A percentile compares a stretch with the other conserved stretches of the same genome.
These are phyloP conservation scores for Pomacea canaliculata DNA, from an alignment of 2,888 invertebrate species.

Conservation along the genomic window DNA sequence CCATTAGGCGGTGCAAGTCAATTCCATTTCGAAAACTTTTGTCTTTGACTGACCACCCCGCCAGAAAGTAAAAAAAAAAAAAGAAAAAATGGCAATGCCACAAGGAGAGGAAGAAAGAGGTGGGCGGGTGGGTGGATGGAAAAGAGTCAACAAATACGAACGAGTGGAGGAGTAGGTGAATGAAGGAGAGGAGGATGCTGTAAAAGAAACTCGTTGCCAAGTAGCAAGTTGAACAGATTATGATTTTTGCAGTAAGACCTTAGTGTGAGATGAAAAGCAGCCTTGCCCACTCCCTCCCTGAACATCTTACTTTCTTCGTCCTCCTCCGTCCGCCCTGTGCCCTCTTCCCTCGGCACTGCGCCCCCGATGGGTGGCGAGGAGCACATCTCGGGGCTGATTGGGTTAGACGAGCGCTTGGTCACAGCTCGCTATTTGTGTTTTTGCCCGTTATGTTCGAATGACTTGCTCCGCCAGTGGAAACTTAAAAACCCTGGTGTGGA, in stretches of 20 bases:
- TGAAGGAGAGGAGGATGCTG: neutral
- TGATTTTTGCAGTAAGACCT: too few relatives aligned
- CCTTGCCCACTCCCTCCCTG: too few relatives aligned
- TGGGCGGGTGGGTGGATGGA: neutral
- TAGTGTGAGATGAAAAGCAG: too few relatives aligned
- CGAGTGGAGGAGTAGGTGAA: neutral
- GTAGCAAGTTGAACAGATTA: too few relatives aligned
- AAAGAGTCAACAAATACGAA: neutral
- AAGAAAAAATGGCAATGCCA: neutral
- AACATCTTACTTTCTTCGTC: too few relatives aligned
- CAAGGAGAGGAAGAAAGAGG: neutral
- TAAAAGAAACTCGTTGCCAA: too few relatives aligned
- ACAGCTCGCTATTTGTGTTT: neutral
- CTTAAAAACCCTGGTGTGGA: neutral
- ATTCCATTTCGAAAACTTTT: conserved; percentile 4
- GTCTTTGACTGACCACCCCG: neutral
- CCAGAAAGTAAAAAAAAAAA: neutral
- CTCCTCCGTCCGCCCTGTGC: too few relatives aligned
- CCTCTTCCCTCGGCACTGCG: too few relatives aligned
- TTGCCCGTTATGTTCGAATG: neutral
- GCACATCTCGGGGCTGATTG: too few relatives aligned
- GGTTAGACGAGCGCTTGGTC: neutral
- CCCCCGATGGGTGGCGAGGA: too few relatives aligned
- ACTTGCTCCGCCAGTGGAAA: neutral
- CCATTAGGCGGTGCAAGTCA: neutral